Conservation (phyloP, 2,113 vertebrate genomes). For the Oplegnathus fasciatus region DNA sequence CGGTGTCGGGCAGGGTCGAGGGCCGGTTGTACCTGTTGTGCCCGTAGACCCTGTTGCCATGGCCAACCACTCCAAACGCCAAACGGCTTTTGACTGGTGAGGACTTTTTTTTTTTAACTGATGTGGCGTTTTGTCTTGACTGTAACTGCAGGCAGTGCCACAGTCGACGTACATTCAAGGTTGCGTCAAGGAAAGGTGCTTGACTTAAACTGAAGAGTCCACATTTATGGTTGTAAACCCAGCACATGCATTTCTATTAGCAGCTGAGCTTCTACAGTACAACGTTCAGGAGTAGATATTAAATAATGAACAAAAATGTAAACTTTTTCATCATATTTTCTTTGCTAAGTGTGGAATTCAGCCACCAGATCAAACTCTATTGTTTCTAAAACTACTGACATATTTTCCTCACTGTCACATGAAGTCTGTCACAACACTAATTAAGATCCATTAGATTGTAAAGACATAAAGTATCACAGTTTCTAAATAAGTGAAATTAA, state of each 20-base stretch:
- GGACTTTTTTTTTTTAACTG: slow-evolving; percentile 23
- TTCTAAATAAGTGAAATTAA: background rate
- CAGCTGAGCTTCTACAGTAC: background rate
- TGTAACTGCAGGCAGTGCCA: background rate
- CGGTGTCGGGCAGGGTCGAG: slow-evolving; percentile 88
- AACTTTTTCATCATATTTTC: background rate
- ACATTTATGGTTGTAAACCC: background rate
- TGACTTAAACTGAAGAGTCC: background rate
- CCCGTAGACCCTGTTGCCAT: slow-evolving; percentile 88
- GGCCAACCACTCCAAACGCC: slow-evolving; percentile 95
- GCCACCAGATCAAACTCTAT: background rate
- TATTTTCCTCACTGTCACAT: slow-evolving; percentile 1
- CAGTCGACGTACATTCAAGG: background rate
- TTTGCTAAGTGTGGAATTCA: background rate
- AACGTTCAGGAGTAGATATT: background rate
- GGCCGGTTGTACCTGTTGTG: slow-evolving; percentile 82
- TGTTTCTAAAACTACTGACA: background rate
- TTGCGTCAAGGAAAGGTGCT: background rate
- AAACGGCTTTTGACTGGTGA: slow-evolving; percentile 96
- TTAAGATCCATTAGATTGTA: background rate
- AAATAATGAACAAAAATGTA: background rate
- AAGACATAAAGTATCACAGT: background rate
- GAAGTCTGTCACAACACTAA: slow-evolving; percentile 26
- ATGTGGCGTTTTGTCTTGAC: background rate
- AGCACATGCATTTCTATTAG: background rate